Percentiles rank a stretch among this genome's conserved stretches.
These are phyloP conservation scores for Drosophila pseudotakahashii DNA, from an alignment of 2,888 invertebrate species.

Conservation along the genomic window DNA sequence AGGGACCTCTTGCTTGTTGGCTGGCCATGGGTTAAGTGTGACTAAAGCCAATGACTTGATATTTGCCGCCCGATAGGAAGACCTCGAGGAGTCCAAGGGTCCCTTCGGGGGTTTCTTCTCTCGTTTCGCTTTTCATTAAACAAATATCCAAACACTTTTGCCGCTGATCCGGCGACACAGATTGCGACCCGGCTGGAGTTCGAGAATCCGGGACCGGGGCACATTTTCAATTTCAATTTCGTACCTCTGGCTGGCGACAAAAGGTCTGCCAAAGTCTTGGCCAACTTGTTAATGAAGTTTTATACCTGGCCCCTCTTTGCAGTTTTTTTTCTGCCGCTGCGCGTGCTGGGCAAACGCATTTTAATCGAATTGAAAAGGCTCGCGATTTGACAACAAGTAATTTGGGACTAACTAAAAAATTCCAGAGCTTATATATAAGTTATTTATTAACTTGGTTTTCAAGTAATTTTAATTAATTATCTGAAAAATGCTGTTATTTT, in stretches of 20 bases:
- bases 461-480: not conserved
- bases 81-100: conserved; percentile 1
- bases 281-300: conserved; percentile 51
- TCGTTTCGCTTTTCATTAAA: conserved; percentile 77
- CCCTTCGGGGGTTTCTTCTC: conserved; percentile 5
- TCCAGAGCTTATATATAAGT: not conserved
- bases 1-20: conserved; percentile 16
- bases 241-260: conserved; percentile 59
- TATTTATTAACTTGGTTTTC: not conserved
- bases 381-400: conserved; percentile 10
- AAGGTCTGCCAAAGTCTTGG: conserved; percentile 61
- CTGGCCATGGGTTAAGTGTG: conserved; percentile 31
- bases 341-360: conserved; percentile 23
- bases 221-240: conserved; percentile 55
- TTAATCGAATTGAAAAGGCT: conserved; percentile 13
- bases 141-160: conserved; percentile 78
- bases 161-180: conserved; percentile 75
- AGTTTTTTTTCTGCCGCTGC: conserved; percentile 1
- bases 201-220: conserved; percentile 7
- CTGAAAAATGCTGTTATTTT: no score
- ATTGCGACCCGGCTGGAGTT: conserved; percentile 52
- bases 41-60: conserved; percentile 73
- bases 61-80: conserved; percentile 60
- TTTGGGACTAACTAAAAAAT: conserved; percentile 6
- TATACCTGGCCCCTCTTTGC: conserved; percentile 5